These are phyloP conservation scores for Suricata suricatta DNA, from an alignment of 2,113 vertebrate genomes.

Conservation along the genomic window DNA sequence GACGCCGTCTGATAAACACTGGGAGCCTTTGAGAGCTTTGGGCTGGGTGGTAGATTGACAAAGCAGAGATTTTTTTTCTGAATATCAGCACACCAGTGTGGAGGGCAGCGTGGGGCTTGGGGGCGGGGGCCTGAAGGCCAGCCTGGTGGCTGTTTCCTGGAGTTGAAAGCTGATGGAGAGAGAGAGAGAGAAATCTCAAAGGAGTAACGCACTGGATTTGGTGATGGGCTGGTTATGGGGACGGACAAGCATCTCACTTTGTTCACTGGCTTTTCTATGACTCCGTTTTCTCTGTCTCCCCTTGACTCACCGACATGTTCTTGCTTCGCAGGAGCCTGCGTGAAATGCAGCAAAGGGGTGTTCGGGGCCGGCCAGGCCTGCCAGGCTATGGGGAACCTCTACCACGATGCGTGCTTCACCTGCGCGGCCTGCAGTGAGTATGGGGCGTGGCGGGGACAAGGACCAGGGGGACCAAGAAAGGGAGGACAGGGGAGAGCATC, in stretches of 20 bases:
- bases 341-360: constrained; percentile 94
- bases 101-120: neutral
- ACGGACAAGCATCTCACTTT: neutral
- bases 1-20: neutral
- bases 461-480: fast-evolving
- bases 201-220: fast-evolving
- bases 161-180: too few species aligned
- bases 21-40: neutral
- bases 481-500: neutral
- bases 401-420: constrained; percentile 96
- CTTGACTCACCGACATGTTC: constrained; percentile 36
- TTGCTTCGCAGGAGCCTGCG: constrained; percentile 89
- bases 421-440: constrained; percentile 97
- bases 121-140: fast-evolving
- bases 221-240: neutral
- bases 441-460: fast-evolving
- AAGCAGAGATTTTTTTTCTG: neutral
- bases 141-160: neutral
- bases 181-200: neutral
- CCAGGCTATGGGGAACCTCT: constrained; percentile 98
- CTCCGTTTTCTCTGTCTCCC: neutral
- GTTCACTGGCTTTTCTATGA: neutral
- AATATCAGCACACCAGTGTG: fast-evolving
- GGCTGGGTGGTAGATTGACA: too few species aligned
- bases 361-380: constrained; percentile 95